These are phyloP conservation scores for Atta colombica DNA, from an alignment of 1,140 invertebrate genomes.

Conservation along the genomic window DNA sequence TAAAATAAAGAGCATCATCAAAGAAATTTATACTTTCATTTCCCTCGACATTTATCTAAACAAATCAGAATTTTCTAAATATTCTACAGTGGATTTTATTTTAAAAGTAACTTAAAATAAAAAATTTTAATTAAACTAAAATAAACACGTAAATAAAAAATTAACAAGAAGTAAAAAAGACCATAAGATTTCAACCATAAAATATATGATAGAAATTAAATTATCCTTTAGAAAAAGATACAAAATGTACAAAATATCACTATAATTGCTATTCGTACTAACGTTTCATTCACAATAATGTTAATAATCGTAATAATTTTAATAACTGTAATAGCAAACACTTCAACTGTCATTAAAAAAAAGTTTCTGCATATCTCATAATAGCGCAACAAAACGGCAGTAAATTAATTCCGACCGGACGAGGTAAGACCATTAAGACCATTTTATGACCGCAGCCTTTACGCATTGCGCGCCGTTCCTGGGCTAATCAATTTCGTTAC, in stretches of 20 bases:
- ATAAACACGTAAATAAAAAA: too few relatives aligned
- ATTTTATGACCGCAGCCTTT: constrained; percentile 54
- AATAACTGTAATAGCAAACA: constrained; percentile 14
- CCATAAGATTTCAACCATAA: not conserved
- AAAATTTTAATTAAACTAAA: too few relatives aligned
- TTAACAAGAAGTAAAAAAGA: not conserved
- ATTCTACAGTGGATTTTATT: not conserved
- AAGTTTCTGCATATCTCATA: constrained; percentile 12
- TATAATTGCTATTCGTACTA: not conserved
- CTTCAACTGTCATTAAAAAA: constrained; percentile 40
- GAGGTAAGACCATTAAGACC: constrained; percentile 57
- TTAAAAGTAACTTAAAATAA: not conserved
- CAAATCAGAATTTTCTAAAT: not conserved
- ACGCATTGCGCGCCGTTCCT: constrained; percentile 12
- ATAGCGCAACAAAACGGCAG: constrained; percentile 36
- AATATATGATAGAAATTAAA: constrained; percentile 10
- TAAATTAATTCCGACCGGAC: constrained; percentile 43
- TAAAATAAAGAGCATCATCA: not conserved
- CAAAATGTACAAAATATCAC: not conserved
- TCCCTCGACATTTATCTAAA: not conserved
- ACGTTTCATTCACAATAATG: too few relatives aligned
- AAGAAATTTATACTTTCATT: not conserved
- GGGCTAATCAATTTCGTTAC: constrained; percentile 58
- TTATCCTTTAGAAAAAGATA: not conserved
- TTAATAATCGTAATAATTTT: too few relatives aligned